A percentile compares a stretch with the other conserved stretches of the same genome.
Evolutionary conservation across 2,888 invertebrate genomes (phyloP).

Genomic region (Nasonia oneida): DNA sequence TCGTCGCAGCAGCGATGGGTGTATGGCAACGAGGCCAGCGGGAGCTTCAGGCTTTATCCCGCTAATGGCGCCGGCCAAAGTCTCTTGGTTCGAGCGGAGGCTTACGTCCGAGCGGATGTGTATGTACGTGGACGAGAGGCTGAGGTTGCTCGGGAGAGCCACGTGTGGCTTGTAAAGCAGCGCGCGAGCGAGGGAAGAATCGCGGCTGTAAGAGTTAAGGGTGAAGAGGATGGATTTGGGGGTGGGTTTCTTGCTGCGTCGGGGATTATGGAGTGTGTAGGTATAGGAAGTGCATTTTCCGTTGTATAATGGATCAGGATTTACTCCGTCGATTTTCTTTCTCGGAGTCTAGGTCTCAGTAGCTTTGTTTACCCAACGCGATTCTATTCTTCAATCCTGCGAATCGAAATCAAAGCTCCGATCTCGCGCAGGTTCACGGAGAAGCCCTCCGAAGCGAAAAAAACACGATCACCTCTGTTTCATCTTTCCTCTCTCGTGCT

Average conservation of each 20-base stretch:
- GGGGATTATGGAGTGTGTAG: not conserved
- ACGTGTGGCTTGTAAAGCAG: constrained; percentile 50
- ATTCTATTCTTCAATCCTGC: too few relatives aligned
- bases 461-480: constrained; percentile 45
- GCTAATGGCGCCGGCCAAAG: constrained; percentile 51
- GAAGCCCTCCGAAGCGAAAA: not conserved
- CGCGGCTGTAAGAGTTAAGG: constrained; percentile 12
- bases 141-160: constrained; percentile 29
- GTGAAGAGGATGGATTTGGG: constrained; percentile 31
- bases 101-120: constrained; percentile 36
- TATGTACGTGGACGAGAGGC: not conserved
- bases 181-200: constrained; percentile 29
- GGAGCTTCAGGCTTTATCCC: constrained; percentile 10
- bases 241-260: constrained; percentile 21
- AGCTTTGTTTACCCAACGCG: too few relatives aligned
- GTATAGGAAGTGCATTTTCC: not conserved
- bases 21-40: constrained; percentile 29
- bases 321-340: too few relatives aligned
- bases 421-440: not conserved
- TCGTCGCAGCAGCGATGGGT: not conserved
- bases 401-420: not conserved
- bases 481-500: constrained; percentile 43
- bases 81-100: constrained; percentile 15
- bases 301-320: constrained; percentile 1
- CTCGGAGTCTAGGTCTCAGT: too few relatives aligned